Evolutionary conservation across 1,140 invertebrate species (phyloP).

Genomic region (Amphibalanus amphitrite): DNA sequence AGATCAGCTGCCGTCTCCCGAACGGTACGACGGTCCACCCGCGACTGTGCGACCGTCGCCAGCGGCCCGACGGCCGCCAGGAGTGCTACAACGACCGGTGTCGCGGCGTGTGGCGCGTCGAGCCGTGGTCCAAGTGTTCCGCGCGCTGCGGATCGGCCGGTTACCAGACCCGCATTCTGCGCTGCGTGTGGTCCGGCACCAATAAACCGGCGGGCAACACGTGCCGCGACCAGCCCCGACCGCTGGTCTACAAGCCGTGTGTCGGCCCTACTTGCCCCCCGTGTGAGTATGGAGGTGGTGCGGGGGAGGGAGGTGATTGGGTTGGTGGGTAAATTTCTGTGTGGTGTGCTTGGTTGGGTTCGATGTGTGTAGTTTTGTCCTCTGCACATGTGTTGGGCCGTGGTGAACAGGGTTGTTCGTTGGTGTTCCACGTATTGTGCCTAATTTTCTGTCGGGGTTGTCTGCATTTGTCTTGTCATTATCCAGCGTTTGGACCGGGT

Average conservation of each 20-base stretch:
- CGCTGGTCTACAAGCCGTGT: conserved; percentile 55
- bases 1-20: conserved; percentile 45
- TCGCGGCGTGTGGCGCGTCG: conserved; percentile 62
- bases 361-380: no score
- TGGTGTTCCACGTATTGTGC: no score
- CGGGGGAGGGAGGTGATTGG: no score
- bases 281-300: background rate
- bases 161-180: conserved; percentile 60
- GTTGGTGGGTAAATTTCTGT: no score
- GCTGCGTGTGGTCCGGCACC: conserved; percentile 72
- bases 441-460: no score
- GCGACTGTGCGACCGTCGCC: conserved; percentile 41
- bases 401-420: no score
- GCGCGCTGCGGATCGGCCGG: conserved; percentile 51
- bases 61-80: conserved; percentile 46
- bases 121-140: conserved; percentile 74
- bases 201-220: conserved; percentile 61
- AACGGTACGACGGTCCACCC: conserved; percentile 41
- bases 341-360: no score
- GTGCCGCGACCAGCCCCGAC: conserved; percentile 50
- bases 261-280: conserved; percentile 41
- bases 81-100: conserved; percentile 62
- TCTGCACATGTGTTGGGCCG: no score
- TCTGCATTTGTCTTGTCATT: no score
- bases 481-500: no score